Percentiles rank a stretch among this genome's conserved stretches.
Conservation (phyloP, 2,797 vertebrate genomes). For the Scleropages formosus region DNA sequence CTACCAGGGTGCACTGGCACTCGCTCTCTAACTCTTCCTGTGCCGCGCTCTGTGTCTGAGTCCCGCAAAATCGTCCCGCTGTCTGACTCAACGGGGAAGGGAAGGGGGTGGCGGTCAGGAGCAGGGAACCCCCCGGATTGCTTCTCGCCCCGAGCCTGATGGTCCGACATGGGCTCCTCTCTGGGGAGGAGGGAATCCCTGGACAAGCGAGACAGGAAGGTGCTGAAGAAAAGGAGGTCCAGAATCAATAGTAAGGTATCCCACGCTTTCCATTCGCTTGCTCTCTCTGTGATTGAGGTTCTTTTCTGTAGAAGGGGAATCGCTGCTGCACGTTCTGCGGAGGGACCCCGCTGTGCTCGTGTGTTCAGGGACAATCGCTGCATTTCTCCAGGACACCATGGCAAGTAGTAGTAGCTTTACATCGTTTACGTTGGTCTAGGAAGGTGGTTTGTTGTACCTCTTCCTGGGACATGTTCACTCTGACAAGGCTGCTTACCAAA, state of each 20-base stretch:
- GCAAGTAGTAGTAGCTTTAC: too few relatives aligned
- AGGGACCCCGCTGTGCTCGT: constrained; percentile 2
- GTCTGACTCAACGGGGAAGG: neutral
- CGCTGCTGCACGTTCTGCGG: too few relatives aligned
- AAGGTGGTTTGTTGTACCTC: too few relatives aligned
- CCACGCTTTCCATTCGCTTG: constrained; percentile 35
- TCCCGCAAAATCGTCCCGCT: neutral
- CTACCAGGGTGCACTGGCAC: neutral
- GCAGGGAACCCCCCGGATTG: too few relatives aligned
- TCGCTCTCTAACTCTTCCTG: neutral
- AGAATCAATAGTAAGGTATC: constrained; percentile 80
- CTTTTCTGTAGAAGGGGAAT: too few relatives aligned
- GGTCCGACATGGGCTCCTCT: constrained; percentile 34
- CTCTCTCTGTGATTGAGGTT: too few relatives aligned
- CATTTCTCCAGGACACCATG: too few relatives aligned
- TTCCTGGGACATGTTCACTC: too few relatives aligned
- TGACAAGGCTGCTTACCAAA: too few relatives aligned
- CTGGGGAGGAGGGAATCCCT: constrained; percentile 48
- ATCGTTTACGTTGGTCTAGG: too few relatives aligned
- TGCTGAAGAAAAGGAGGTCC: constrained; percentile 59
- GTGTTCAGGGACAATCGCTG: too few relatives aligned
- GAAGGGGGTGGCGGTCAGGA: neutral
- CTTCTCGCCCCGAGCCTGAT: neutral
- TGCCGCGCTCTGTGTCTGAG: neutral
- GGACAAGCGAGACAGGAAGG: constrained; percentile 55